Base-by-base conservation (phyloP, 2,113 vertebrate genomes). In the Odontesthes bonariensis region DNA sequence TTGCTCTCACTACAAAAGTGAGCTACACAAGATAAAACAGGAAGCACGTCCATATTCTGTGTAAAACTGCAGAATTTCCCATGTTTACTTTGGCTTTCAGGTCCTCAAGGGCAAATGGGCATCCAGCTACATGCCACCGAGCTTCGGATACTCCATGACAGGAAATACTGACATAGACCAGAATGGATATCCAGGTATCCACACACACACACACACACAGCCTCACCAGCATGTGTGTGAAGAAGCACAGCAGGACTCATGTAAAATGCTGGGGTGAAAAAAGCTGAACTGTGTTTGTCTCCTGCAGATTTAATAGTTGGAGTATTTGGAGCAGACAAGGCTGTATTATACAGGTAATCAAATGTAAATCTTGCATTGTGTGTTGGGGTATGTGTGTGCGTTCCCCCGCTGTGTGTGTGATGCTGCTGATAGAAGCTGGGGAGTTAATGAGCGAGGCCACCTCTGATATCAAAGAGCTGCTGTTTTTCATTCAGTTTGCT, bases 91-190 rank as follows among this genome's bases (percentile, higher is more conserved):
- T 0, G 5, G 57, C 16, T 32, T 23, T 51, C 79, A 99, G 49
- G 54, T 95, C 55, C 94, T 99, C 1, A 93, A 96, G 90, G 98
- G 97, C 1, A 95, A 93, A 58, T 98, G 98, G 98, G 95, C 96
- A 0, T 96, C 96, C 67, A 92, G 91, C 71, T 93, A 91, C 33
- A 97, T 97, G 96, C 98, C 98, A 0, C 92, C 97, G 10, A 99
- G 98, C 88, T 99, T 99, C 65, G 98, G 98, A 1, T 99, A 99
- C 85, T 93, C 98, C 0, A 93, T 99, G 93, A 96, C 95, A 62
- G 98, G 98, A 86, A 96, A 94, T 70, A 97, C 95, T 0, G 98
- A 99, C 65, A 96, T 99, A 44, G 98, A 99, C 88, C 92, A 87
- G 83, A 99, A 99, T 62, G 98, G 98, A 88, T 99, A 99, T 78